Evolutionary conservation across 2,797 vertebrate genomes (phyloP).

Genomic region (Coendou prehensilis): DNA sequence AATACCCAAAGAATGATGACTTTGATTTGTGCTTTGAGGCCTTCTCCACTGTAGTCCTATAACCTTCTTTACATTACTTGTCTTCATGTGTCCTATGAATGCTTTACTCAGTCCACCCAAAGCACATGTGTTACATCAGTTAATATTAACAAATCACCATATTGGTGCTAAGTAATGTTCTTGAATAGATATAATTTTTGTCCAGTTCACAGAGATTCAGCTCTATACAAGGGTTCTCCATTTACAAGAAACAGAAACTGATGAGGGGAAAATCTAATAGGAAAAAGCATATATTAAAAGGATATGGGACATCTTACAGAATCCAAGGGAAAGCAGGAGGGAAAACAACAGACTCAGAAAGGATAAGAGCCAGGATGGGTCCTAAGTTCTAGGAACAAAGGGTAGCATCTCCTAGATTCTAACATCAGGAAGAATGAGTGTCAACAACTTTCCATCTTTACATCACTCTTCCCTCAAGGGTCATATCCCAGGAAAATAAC

Average conservation of each 20-base stretch:
- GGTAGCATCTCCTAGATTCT: not conserved
- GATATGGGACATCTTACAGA: not conserved
- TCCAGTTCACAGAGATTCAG: not conserved
- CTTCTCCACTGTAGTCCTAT: not conserved
- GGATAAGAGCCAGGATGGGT: not conserved
- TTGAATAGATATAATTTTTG: not conserved
- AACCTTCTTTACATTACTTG: not conserved
- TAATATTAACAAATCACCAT: not conserved
- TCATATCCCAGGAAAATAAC: not conserved
- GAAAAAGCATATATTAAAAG: not conserved
- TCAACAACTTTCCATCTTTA: not conserved
- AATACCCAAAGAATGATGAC: not conserved
- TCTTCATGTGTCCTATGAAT: not conserved
- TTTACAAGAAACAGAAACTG: not conserved
- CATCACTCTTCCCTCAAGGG: not conserved
- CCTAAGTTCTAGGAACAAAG: not conserved
- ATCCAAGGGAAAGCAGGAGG: not conserved
- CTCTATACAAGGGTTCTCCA: not conserved
- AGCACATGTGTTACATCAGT: not conserved
- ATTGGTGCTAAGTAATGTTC: not conserved
- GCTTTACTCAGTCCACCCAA: not conserved
- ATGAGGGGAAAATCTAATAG: not conserved
- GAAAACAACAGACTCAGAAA: not conserved
- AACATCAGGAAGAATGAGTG: not conserved
- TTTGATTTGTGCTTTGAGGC: not conserved